phyloP scores from a whole-genome alignment of 2,797 vertebrate genomes.

The Acanthurus tractus region DNA sequence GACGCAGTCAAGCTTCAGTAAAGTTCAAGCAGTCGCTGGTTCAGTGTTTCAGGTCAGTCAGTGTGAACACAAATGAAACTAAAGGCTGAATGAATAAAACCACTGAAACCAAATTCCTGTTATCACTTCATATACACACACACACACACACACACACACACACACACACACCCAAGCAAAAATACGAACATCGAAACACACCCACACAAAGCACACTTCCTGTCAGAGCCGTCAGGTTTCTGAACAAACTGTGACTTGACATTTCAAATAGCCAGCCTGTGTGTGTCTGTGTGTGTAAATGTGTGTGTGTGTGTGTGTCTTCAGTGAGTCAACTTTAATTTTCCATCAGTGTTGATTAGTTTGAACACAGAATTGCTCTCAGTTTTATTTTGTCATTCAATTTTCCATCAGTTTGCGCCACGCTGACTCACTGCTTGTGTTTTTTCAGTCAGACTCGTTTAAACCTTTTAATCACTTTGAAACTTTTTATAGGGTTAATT shows the following conservation, averaged over 20 bases:
- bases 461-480: not conserved
- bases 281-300: conserved; percentile 5
- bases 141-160: conserved; percentile 40
- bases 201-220: conserved; percentile 57
- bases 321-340: conserved; percentile 25
- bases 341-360: conserved; percentile 28
- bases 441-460: not conserved
- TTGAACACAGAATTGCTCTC: not conserved
- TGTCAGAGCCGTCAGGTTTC: conserved; percentile 40
- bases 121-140: conserved; percentile 19
- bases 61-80: conserved; percentile 55
- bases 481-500: too few species aligned
- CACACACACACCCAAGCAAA: conserved; percentile 13
- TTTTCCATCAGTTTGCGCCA: conserved; percentile 22
- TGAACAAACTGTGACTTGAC: conserved; percentile 53
- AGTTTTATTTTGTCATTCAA: not conserved
- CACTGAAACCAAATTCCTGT: conserved; percentile 63
- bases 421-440: conserved; percentile 18
- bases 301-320: not conserved
- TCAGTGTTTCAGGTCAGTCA: conserved; percentile 49
- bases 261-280: conserved; percentile 40
- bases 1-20: too few species aligned
- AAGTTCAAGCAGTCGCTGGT: not conserved
- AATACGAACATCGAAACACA: conserved; percentile 41
- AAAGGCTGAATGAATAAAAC: conserved; percentile 46